Evolutionary conservation across 2,797 vertebrate species (phyloP).

Genomic region (Alauda arvensis): DNA sequence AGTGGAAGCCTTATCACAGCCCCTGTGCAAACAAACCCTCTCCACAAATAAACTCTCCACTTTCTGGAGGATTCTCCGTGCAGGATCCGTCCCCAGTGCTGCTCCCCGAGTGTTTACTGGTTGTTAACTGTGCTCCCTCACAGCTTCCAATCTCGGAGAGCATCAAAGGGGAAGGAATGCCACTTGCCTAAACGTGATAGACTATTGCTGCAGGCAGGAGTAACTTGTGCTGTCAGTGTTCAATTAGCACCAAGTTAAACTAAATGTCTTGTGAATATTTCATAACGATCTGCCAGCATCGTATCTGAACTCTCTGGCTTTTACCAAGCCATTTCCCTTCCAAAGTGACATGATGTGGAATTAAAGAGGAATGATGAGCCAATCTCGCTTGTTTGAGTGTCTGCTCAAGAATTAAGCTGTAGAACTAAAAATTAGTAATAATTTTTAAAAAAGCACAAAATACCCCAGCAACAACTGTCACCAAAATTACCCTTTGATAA

Average conservation of each 20-base stretch:
- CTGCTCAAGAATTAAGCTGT: slow-evolving; percentile 8
- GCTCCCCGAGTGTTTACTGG: not conserved
- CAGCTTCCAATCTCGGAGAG: not conserved
- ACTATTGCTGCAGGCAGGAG: slow-evolving; percentile 66
- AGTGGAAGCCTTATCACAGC: not conserved
- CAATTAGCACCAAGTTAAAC: slow-evolving; percentile 69
- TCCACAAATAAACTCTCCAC: not conserved
- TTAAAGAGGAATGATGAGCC: slow-evolving; percentile 52
- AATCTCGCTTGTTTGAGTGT: slow-evolving; percentile 35
- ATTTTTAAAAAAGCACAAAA: not conserved
- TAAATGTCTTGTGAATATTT: slow-evolving; percentile 72
- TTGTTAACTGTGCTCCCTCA: not conserved
- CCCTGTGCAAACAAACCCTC: not conserved
- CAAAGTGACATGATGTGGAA: slow-evolving; percentile 49
- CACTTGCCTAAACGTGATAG: slow-evolving; percentile 55
- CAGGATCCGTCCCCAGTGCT: not conserved
- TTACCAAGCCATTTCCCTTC: slow-evolving; percentile 64
- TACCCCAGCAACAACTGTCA: not conserved
- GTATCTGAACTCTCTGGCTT: slow-evolving; percentile 65
- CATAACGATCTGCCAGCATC: slow-evolving; percentile 64
- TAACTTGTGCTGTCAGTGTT: slow-evolving; percentile 67
- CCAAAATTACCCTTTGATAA: not conserved
- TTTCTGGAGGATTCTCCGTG: not conserved
- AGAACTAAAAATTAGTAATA: not conserved
- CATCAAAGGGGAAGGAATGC: slow-evolving; percentile 32